phyloP scores from a whole-genome alignment of 2,113 vertebrate genomes.

The Caracal caracal region DNA sequence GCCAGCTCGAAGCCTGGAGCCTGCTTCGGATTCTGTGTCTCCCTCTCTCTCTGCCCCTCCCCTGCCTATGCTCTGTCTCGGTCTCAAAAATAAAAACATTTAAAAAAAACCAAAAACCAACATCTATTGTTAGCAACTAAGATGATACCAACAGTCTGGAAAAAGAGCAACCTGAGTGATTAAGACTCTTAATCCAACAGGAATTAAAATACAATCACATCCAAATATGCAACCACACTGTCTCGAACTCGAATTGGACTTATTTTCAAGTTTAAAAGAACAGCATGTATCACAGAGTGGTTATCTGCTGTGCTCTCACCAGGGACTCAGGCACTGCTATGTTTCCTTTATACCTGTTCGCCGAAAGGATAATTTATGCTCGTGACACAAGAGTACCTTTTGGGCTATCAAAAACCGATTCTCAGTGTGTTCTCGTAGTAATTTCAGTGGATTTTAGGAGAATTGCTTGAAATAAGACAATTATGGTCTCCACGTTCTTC shows the following conservation, averaged over 20 bases:
- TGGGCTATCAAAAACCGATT: rapidly evolving
- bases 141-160: not conserved
- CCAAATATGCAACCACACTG: rapidly evolving
- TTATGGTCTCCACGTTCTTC: rapidly evolving
- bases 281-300: rapidly evolving
- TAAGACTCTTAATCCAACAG: not conserved
- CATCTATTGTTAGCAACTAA: not conserved
- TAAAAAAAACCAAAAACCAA: not conserved
- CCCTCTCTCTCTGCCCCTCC: too few relatives aligned
- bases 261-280: not conserved
- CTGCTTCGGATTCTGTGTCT: too few relatives aligned
- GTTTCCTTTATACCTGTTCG: too few relatives aligned
- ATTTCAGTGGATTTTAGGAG: not conserved
- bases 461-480: not conserved
- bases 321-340: too few relatives aligned
- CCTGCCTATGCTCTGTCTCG: too few relatives aligned
- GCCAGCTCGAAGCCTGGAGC: too few relatives aligned
- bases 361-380: rapidly evolving
- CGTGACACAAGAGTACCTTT: not conserved
- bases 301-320: rapidly evolving
- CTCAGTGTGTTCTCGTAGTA: rapidly evolving
- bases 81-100: too few relatives aligned
- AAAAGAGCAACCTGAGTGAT: not conserved
- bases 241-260: not conserved
- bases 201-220: not conserved